Base-by-base conservation (phyloP, 2,797 vertebrate genomes). In the Fistularia tabacaria region DNA sequence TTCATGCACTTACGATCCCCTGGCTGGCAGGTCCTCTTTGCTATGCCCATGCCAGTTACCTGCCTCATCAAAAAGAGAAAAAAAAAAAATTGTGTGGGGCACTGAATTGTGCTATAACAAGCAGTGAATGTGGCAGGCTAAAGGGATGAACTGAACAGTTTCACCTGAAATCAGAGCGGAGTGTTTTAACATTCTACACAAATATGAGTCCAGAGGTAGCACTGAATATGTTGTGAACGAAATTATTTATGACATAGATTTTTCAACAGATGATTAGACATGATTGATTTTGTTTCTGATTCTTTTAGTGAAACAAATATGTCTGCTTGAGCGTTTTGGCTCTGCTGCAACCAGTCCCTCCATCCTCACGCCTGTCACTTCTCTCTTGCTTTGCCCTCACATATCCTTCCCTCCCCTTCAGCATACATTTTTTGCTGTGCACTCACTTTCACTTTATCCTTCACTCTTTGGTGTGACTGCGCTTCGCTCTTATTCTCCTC, bases 61-160 rank as follows among this genome's bases (percentile, higher is more conserved):
- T 78, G 76, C 83, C 80, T 79, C 76, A 76, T 76, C 66, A 72
- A 66, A 72, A 71, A 69, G 25, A 25, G 25, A 5, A 63, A 71
- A 36, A 36, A 55, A 48, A 42, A 66, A 65, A 59, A 69, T n/a
- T n/a, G 42, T 59, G 62, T 64, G 62, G 3, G 41, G 51, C 55
- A 50, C n/a, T 10, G 37, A 1, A 46, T 45, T 60, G 70, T 79
- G 81, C 69, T 77, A 75, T 83, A 79, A 79, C 71, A 83, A 77
- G 59, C 1, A 56, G 66, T 77, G 60, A 83, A 71, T 48, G 56
- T 69, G 59, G 56, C 55, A 49, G 62, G 61, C 54, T 50, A 43
- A 49, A 51, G 14, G 25, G 25, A 25, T 25, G 25, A 25, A 25
- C 25, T 25, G 25, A 25, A 25, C 25, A 5, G 25, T 25, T 25